Percentiles rank a stretch among this genome's conserved stretches.
phyloP scores from a whole-genome alignment of 2,888 invertebrate genomes.

The Drepanosiphum platanoidis region DNA sequence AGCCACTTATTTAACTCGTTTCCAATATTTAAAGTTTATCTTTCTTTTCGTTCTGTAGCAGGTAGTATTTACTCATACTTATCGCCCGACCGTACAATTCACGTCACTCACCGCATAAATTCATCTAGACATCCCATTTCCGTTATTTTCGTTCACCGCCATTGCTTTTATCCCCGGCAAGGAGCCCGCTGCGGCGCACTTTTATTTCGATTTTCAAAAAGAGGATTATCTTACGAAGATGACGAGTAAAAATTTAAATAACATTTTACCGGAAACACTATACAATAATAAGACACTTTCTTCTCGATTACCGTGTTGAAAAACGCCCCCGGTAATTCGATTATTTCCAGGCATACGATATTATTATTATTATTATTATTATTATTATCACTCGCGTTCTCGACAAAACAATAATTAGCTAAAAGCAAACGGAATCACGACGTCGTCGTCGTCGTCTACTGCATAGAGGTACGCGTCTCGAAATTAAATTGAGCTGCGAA shows the following conservation, averaged over 20 bases:
- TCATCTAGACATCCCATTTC: conserved; percentile 40
- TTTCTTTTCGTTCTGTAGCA: conserved; percentile 26
- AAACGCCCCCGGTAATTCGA: not conserved
- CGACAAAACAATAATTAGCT: not conserved
- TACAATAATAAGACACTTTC: not conserved
- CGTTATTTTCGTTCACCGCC: conserved; percentile 12
- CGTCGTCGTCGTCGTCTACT: not conserved
- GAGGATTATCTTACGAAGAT: conserved; percentile 21
- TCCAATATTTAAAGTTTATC: conserved; percentile 47
- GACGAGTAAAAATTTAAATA: not conserved
- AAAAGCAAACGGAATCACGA: not conserved
- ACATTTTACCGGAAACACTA: not conserved
- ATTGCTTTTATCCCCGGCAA: conserved; percentile 9
- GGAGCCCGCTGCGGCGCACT: not conserved
- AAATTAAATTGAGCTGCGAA: not conserved
- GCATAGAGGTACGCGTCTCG: not conserved
- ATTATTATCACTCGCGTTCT: too few relatives aligned
- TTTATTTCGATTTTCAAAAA: not conserved
- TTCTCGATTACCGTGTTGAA: not conserved
- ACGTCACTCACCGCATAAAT: conserved; percentile 26
- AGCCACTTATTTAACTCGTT: conserved; percentile 27
- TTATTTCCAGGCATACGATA: not conserved
- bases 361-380: too few relatives aligned
- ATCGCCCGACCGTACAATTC: conserved; percentile 22
- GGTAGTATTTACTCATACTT: conserved; percentile 17